Evolutionary conservation across 1,140 invertebrate genomes (phyloP).

Genomic region (Limonius californicus): DNA sequence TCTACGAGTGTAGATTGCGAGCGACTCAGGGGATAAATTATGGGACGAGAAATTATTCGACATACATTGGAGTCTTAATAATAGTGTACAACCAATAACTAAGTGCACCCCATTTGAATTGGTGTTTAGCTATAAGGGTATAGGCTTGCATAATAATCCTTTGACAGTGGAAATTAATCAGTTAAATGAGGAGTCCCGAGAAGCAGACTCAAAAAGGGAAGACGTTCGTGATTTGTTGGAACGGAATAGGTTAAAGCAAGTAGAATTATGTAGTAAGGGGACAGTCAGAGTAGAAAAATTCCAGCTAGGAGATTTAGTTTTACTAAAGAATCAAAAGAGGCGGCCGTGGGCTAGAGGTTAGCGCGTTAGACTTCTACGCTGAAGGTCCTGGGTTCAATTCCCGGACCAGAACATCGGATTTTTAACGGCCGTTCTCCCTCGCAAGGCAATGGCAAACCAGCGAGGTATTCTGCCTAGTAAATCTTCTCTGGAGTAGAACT

Average conservation of each 20-base stretch:
- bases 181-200: neutral
- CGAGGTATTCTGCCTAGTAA: too few species aligned
- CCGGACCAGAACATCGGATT: too few species aligned
- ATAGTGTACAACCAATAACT: slow-evolving; percentile 20
- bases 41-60: slow-evolving; percentile 21
- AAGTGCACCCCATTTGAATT: slow-evolving; percentile 18
- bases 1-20: slow-evolving; percentile 4
- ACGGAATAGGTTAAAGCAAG: too few species aligned
- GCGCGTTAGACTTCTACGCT: too few species aligned
- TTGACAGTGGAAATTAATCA: neutral
- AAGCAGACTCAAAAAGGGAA: neutral
- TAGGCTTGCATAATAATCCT: slow-evolving; percentile 1
- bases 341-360: too few species aligned
- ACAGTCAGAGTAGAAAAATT: neutral
- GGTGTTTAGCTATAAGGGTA: neutral
- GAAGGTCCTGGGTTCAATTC: too few species aligned
- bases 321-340: too few species aligned
- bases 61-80: slow-evolving; percentile 27
- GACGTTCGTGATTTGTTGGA: neutral
- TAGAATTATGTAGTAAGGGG: too few species aligned
- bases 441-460: too few species aligned
- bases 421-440: too few species aligned
- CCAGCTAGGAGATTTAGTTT: neutral
- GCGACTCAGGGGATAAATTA: neutral
- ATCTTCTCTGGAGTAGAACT: too few species aligned